phyloP scores from a whole-genome alignment of 2,797 vertebrate species.

The Buphagus erythrorhynchus region DNA sequence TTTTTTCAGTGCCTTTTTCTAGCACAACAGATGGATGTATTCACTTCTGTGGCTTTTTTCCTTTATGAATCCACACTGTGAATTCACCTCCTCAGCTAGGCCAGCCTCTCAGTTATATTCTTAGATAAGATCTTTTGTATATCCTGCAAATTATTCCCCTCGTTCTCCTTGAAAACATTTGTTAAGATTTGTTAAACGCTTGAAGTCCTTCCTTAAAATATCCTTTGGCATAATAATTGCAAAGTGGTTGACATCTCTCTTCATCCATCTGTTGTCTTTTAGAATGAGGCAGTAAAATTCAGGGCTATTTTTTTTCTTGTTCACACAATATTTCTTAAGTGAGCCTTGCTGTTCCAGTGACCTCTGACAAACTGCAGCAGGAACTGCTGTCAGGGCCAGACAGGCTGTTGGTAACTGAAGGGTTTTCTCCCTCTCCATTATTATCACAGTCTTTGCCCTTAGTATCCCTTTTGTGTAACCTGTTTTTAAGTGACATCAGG shows the following conservation, averaged over 20 bases:
- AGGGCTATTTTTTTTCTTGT: neutral
- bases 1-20: neutral
- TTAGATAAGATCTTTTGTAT: neutral
- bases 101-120: neutral
- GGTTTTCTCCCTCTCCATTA: neutral
- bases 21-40: neutral
- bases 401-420: neutral
- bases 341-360: neutral
- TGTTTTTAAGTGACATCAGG: neutral
- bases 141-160: neutral
- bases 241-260: neutral
- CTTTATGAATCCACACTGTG: neutral
- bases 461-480: neutral
- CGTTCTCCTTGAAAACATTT: neutral
- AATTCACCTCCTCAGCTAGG: neutral
- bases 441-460: neutral
- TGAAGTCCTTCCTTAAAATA: conserved; percentile 17
- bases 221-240: neutral
- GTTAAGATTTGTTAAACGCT: neutral
- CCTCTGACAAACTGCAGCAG: neutral
- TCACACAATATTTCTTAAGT: neutral
- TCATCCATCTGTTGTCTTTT: conserved; percentile 25
- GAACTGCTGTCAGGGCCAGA: neutral
- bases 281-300: conserved; percentile 10
- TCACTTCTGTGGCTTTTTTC: neutral